Conservation (phyloP, 1,140 invertebrate species). For the Ridgeia piscesae region DNA sequence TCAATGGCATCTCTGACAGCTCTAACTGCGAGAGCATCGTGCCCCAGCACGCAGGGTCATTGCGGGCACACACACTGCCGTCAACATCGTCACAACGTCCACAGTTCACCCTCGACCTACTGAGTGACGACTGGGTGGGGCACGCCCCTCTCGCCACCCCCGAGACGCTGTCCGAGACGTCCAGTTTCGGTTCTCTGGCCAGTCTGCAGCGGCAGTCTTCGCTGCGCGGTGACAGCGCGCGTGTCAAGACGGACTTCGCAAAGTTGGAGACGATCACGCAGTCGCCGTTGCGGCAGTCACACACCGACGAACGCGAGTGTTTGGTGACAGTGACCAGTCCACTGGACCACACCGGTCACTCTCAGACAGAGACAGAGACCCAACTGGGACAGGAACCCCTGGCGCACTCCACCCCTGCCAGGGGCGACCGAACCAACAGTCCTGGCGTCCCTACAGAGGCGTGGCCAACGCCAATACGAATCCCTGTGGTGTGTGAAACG, state of each 20-base stretch:
- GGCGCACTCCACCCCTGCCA: neutral
- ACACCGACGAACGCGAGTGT: neutral
- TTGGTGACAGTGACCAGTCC: neutral
- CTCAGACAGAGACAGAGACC: neutral
- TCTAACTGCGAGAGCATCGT: slow-evolving; percentile 14
- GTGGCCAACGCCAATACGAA: neutral
- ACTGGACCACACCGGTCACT: neutral
- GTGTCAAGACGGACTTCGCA: neutral
- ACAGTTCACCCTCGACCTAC: slow-evolving; percentile 25
- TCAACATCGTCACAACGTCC: slow-evolving; percentile 19
- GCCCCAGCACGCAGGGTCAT: neutral
- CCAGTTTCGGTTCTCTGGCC: slow-evolving; percentile 58
- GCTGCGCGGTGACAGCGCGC: too few relatives aligned
- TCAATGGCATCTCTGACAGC: neutral
- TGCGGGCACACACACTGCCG: neutral
- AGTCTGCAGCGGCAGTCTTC: neutral
- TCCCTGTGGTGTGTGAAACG: neutral
- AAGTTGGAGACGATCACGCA: neutral
- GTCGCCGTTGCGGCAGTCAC: neutral
- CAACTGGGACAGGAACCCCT: neutral
- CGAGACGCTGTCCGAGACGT: slow-evolving; percentile 80
- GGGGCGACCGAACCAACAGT: neutral
- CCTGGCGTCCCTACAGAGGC: neutral
- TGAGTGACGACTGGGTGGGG: slow-evolving; percentile 65
- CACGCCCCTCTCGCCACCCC: slow-evolving; percentile 81